phyloP scores from a whole-genome alignment of 2,113 vertebrate genomes.

The Neofelis nebulosa region DNA sequence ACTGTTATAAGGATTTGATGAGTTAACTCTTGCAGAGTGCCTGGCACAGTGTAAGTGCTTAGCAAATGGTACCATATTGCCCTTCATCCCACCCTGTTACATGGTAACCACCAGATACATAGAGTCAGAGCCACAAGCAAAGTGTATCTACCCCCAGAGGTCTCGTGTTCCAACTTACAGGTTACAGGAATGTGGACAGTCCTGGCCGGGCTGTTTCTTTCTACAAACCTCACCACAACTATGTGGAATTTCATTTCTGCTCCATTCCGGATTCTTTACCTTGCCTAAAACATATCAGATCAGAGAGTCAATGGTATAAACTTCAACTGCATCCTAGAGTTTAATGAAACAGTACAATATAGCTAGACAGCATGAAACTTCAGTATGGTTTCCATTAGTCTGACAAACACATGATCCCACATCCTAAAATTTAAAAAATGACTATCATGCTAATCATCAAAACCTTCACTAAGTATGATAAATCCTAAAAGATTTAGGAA shows the following conservation, averaged over 20 bases:
- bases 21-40: not conserved
- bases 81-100: not conserved
- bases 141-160: not conserved
- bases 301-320: slow-evolving; percentile 55
- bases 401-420: not conserved
- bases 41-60: not conserved
- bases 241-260: slow-evolving; percentile 97
- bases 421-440: slow-evolving; percentile 54
- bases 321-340: not conserved
- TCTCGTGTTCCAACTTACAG: slow-evolving; percentile 90
- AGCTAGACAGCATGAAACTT: not conserved
- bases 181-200: slow-evolving; percentile 97
- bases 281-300: slow-evolving; percentile 88
- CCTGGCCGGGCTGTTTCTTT: slow-evolving; percentile 92
- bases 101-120: not conserved
- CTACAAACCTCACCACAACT: slow-evolving; percentile 99
- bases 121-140: not conserved
- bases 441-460: slow-evolving; percentile 24
- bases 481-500: not conserved
- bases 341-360: slow-evolving; percentile 36
- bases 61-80: not conserved
- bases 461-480: slow-evolving; percentile 23
- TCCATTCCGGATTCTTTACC: slow-evolving; percentile 97
- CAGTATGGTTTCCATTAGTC: slow-evolving; percentile 20
- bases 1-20: not conserved